A percentile compares a stretch with the other conserved stretches of the same genome.
Conservation (phyloP, 2,113 vertebrate genomes). For the Eidolon helvum region DNA sequence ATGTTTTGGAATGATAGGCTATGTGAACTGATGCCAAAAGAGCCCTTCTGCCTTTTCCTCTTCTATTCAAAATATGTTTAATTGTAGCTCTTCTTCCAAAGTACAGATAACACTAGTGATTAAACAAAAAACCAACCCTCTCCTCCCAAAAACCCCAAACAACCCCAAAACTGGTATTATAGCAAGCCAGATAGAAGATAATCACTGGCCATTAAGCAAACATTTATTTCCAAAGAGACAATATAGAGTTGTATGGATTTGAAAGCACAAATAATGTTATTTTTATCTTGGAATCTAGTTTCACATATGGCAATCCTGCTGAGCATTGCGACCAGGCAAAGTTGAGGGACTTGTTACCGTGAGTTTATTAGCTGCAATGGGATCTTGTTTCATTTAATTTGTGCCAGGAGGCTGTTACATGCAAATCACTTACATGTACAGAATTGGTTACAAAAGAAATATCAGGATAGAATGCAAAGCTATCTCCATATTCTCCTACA, state of each 20-base stretch:
- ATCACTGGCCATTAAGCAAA: slow-evolving; percentile 52
- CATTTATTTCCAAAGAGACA: slow-evolving; percentile 61
- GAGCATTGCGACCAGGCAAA: slow-evolving; percentile 69
- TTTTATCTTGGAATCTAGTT: slow-evolving; percentile 63
- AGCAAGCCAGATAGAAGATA: slow-evolving; percentile 62
- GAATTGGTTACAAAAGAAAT: slow-evolving; percentile 48
- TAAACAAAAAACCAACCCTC: neutral
- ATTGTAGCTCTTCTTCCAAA: slow-evolving; percentile 64
- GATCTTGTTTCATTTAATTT: slow-evolving; percentile 58
- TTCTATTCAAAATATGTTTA: slow-evolving; percentile 66
- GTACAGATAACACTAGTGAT: slow-evolving; percentile 65
- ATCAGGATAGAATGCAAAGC: neutral
- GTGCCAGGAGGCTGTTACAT: slow-evolving; percentile 60
- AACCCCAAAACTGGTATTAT: neutral
- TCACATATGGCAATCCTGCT: slow-evolving; percentile 67
- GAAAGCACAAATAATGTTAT: slow-evolving; percentile 60
- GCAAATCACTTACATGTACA: slow-evolving; percentile 57
- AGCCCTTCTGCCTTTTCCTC: slow-evolving; percentile 35
- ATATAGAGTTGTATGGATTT: slow-evolving; percentile 44
- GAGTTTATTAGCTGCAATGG: slow-evolving; percentile 68
- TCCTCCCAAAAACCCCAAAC: neutral
- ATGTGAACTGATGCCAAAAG: slow-evolving; percentile 50
- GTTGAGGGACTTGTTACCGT: slow-evolving; percentile 68
- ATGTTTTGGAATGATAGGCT: slow-evolving; percentile 66
- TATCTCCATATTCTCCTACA: neutral